Conservation (phyloP, 2,113 vertebrate genomes). For the Melanerpes aurifrons region DNA sequence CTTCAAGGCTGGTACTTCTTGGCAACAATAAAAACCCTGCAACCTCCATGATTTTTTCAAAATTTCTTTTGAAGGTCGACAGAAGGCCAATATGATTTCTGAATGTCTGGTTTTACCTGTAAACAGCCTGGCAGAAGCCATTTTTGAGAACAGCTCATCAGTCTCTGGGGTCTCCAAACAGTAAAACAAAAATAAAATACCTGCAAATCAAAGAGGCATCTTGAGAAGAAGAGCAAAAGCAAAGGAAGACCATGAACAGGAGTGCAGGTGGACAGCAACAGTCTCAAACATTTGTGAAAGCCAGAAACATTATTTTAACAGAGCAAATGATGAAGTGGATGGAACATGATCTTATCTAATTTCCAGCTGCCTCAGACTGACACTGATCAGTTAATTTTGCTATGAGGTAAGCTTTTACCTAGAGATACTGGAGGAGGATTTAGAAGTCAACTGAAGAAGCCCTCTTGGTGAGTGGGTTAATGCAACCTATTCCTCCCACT, state of each 20-base stretch:
- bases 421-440: neutral
- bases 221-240: neutral
- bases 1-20: slow-evolving; percentile 59
- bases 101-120: neutral
- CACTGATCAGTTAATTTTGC: neutral
- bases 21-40: slow-evolving; percentile 36
- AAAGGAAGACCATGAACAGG: neutral
- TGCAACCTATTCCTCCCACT: no score
- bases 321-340: accelerated
- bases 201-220: neutral
- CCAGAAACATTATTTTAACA: neutral
- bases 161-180: neutral
- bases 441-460: neutral
- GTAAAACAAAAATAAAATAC: neutral
- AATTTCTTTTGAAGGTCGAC: slow-evolving; percentile 51
- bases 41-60: slow-evolving; percentile 13
- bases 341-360: neutral
- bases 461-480: neutral
- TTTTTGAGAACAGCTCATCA: neutral
- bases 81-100: slow-evolving; percentile 18
- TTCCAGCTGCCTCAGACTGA: neutral
- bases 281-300: neutral
- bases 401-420: neutral
- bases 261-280: neutral
- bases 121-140: neutral